Base-by-base conservation (phyloP, 2,888 invertebrate genomes). In the Lasioglossum oenotherae region DNA sequence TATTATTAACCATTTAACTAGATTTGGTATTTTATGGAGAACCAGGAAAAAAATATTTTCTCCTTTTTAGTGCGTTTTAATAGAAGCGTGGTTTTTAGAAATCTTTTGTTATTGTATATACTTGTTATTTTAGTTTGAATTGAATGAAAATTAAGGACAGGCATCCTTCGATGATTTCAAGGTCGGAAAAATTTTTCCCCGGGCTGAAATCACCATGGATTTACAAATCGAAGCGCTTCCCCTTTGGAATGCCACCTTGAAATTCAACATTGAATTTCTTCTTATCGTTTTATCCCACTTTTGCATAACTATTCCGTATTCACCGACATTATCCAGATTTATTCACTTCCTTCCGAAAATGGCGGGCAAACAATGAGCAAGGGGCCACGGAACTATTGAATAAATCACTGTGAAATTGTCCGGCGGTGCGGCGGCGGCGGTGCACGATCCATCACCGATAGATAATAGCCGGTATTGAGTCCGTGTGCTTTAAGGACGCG, bases 401-500 rank as follows among this genome's bases (percentile, higher is more conserved):
- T 83, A 71, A 84, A 84, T 82, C 84, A 83, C 31, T 49, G 27
- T 57, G 74, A 78, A 69, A 85, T 80, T 85, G 74, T 84, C 74
- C 46, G 53, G 14, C 67, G 44, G 23, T 23, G 23, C 23, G 35
- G 53, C 49, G 44, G 10, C 53, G 44, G 10, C 53, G 23, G 23
- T 35, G 77, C 57, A 8, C 64, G 35, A 77, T 80, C 57, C 60
- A 85, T 78, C 78, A 77, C 46, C 53, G 74, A 82, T 80, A 74
- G 86, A 35, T 80, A 81, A 83, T 75, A 86, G 75, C 57, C 71
- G 79, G 77, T 74, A 82, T 80, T 79, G 78, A 78, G 81, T 78
- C 81, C 81, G 75, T 78, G 85, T 81, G 86, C 86, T 86, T 76
- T 82, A 86, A 86, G 82, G 86, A 86, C 82, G 82, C 74, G 57